Percentiles rank a stretch among this genome's conserved stretches.
Conservation (phyloP, 2,797 vertebrate species). For the Kryptopterus vitreolus region DNA sequence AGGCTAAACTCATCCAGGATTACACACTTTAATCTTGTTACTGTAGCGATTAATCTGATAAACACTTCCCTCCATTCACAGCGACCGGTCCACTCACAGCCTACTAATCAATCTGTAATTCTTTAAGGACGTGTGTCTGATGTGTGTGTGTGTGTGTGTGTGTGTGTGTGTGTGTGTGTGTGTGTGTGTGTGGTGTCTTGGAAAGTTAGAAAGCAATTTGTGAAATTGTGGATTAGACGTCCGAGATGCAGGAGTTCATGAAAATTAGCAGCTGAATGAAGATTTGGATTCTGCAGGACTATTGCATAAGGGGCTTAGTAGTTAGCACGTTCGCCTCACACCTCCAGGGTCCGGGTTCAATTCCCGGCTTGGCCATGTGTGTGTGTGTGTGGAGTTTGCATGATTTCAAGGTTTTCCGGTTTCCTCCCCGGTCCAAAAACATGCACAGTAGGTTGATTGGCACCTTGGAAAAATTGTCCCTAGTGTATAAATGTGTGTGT, state of each 20-base stretch:
- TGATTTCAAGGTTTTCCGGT: too few species aligned
- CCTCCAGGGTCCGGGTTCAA: too few species aligned
- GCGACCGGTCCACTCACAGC: slow-evolving; percentile 29
- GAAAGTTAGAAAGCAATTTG: not conserved
- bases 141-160: slow-evolving; percentile 2
- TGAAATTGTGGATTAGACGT: not conserved
- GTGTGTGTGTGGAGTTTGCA: too few species aligned
- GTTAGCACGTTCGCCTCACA: too few species aligned
- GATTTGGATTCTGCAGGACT: not conserved
- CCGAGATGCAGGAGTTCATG: not conserved
- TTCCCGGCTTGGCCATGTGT: too few species aligned
- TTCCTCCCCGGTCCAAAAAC: too few species aligned
- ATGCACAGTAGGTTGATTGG: too few species aligned
- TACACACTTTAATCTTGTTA: slow-evolving; percentile 47
- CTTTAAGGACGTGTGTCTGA: slow-evolving; percentile 16
- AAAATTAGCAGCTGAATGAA: not conserved
- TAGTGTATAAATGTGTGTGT: too few species aligned
- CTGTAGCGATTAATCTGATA: slow-evolving; percentile 42
- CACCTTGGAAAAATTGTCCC: too few species aligned
- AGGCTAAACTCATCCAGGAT: slow-evolving; percentile 35
- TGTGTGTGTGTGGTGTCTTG: not conserved
- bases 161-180: not conserved
- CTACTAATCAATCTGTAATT: slow-evolving; percentile 37
- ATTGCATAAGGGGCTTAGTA: not conserved
- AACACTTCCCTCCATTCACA: slow-evolving; percentile 37